Evolutionary conservation across 2,797 vertebrate genomes (phyloP), one percentile per base, ranked within the genome.

Genomic region (Pseudochirops cupreus): DNA sequence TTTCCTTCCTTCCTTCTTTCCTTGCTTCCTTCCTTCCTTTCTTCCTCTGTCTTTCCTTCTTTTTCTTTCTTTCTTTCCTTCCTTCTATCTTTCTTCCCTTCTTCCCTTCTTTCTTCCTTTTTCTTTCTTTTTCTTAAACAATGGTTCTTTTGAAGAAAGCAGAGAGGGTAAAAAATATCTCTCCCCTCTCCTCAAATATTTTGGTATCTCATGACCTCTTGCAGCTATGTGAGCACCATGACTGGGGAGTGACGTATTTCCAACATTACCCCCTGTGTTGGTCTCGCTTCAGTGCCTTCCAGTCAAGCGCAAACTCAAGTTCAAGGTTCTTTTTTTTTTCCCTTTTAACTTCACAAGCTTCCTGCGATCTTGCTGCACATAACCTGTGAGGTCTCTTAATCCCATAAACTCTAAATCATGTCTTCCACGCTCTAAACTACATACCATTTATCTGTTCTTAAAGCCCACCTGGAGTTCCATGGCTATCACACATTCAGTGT

Each of bases 371-470:
- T 94, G 0, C 31, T 96, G 95, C 59, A 91, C 55, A n/a, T 89
- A 94, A 97, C 56, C 67, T 97, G 91, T 29, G 93, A 7, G 11
- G 91, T 93, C 56, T 94, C 58, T 94, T 97, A 94, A 97, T 95
- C 90, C 56, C 57, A 94, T 46, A 96, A 96, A 97, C 31, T 92
- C 53, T 94, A 95, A 11, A 92, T 55, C 4, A 33, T 11, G 50
- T n/a, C 58, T 58, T 93, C 96, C 57, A 29, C 62, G 96, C 95
- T 97, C 59, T 92, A 96, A 96, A 96, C 29, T 53, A 29, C 67
- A 90, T 67, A 91, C 55, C 7, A 58, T 94, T 97, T 97, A 93
- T 50, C 92, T 92, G 91, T 16, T 90, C 57, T 96, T 46, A 97
- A 82, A 92, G 28, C 7, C 56, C 89, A 95, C 74, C 93, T 94